Percentiles rank a stretch among this genome's conserved stretches.
These are phyloP conservation scores for Stegastes partitus DNA, from an alignment of 2,113 vertebrate species.

Conservation along the genomic window DNA sequence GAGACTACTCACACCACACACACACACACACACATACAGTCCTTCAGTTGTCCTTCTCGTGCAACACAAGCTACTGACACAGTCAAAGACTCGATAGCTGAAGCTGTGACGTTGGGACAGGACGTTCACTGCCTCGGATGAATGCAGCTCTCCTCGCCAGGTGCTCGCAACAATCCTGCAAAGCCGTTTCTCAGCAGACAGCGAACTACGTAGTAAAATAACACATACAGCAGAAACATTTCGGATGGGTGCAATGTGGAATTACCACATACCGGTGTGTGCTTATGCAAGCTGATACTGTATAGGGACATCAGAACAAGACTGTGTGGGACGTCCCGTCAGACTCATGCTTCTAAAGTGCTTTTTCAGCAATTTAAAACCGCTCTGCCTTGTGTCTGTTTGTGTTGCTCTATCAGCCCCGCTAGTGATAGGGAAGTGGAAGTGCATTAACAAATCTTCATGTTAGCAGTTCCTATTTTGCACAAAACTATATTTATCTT, in stretches of 20 bases:
- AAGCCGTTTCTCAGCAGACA: slow-evolving; percentile 34
- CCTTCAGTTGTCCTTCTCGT: slow-evolving; percentile 32
- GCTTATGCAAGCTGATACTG: slow-evolving; percentile 57
- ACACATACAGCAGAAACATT: slow-evolving; percentile 39
- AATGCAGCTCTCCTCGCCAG: slow-evolving; percentile 27
- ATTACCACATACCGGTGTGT: slow-evolving; percentile 18
- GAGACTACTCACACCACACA: slow-evolving; percentile 21
- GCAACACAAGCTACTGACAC: slow-evolving; percentile 46
- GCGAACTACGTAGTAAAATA: slow-evolving; percentile 26
- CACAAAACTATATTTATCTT: slow-evolving; percentile 69
- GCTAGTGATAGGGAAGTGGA: slow-evolving; percentile 42
- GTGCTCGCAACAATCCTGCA: slow-evolving; percentile 34
- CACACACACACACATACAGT: slow-evolving; percentile 8
- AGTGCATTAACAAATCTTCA: slow-evolving; percentile 61
- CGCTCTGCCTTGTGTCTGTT: slow-evolving; percentile 58
- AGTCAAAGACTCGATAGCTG: slow-evolving; percentile 33
- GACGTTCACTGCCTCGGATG: slow-evolving; percentile 33
- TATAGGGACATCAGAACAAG: slow-evolving; percentile 54
- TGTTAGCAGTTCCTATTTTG: slow-evolving; percentile 69
- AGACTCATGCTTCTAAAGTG: slow-evolving; percentile 58
- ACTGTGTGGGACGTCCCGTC: slow-evolving; percentile 28
- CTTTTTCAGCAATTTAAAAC: slow-evolving; percentile 53
- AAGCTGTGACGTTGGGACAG: slow-evolving; percentile 43
- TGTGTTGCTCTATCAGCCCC: slow-evolving; percentile 48
- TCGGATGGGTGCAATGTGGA: slow-evolving; percentile 44